These are phyloP conservation scores for Salvelinus sp. DNA, from an alignment of 2,113 vertebrate species.

Conservation along the genomic window DNA sequence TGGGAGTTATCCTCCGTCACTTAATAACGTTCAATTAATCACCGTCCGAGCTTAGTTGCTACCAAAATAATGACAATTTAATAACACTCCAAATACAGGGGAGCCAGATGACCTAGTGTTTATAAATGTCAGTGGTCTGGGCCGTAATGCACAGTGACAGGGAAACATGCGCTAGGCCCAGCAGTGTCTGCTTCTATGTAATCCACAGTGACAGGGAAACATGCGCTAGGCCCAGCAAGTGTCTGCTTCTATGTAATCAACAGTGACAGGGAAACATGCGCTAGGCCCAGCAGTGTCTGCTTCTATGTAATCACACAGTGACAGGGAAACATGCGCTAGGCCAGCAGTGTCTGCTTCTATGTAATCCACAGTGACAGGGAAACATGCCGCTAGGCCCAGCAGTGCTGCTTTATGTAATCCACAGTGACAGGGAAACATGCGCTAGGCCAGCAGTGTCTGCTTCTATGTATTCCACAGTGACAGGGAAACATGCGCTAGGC, in stretches of 20 bases:
- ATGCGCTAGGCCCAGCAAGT: constrained; percentile 51
- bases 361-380: too few species aligned
- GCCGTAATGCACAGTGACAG: constrained; percentile 69
- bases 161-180: constrained; percentile 58
- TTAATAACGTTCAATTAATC: constrained; percentile 73
- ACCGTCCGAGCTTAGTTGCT: constrained; percentile 50
- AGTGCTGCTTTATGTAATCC: too few species aligned
- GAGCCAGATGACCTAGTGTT: constrained; percentile 69
- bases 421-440: too few species aligned
- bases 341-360: too few species aligned
- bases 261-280: too few species aligned
- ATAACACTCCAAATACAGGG: constrained; percentile 65
- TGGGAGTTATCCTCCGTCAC: constrained; percentile 62
- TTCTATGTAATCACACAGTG: too few species aligned
- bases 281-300: too few species aligned
- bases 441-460: too few species aligned
- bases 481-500: too few species aligned
- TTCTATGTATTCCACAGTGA: too few species aligned
- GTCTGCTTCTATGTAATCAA: constrained; percentile 70
- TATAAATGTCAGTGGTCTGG: constrained; percentile 69
- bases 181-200: constrained; percentile 33
- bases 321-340: too few species aligned
- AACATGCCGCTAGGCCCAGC: too few species aligned
- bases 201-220: constrained; percentile 69
- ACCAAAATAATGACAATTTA: constrained; percentile 73